These are phyloP conservation scores for Pterocles burchelli DNA, from an alignment of 2,113 vertebrate species.

Conservation along the genomic window DNA sequence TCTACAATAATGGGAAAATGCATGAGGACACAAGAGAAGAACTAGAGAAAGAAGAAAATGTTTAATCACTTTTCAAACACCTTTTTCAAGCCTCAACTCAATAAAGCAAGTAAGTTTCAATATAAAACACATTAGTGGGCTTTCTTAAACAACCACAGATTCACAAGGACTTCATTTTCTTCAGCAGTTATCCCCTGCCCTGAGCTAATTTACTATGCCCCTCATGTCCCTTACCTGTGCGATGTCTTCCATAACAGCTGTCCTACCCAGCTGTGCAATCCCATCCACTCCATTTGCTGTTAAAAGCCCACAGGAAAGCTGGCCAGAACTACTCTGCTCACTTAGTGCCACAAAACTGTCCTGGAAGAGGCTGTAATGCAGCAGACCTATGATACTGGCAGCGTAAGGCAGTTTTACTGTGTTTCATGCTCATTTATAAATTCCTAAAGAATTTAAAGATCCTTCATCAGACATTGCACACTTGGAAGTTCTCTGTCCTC, in stretches of 20 bases:
- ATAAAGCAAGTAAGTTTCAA: background rate
- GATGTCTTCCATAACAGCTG: fast-evolving
- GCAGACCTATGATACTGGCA: background rate
- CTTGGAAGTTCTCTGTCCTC: background rate
- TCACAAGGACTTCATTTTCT: background rate
- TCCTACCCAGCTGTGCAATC: background rate
- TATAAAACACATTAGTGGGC: background rate
- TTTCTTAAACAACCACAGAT: background rate
- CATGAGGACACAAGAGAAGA: background rate
- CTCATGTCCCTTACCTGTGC: background rate
- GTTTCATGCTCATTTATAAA: background rate
- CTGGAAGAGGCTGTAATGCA: background rate
- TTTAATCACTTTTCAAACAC: background rate
- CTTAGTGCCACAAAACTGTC: background rate
- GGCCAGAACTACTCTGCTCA: background rate
- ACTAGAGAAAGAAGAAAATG: background rate
- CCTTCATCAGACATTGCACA: background rate
- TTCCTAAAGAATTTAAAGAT: background rate
- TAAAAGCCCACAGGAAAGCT: background rate
- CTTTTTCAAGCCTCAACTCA: background rate
- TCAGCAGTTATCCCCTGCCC: background rate
- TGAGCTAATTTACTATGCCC: background rate
- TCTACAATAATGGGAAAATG: background rate
- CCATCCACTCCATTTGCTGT: background rate
- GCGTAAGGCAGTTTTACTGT: background rate